These are phyloP conservation scores for Scaptomyza graminum DNA, from an alignment of 1,140 invertebrate genomes.

Conservation along the genomic window DNA sequence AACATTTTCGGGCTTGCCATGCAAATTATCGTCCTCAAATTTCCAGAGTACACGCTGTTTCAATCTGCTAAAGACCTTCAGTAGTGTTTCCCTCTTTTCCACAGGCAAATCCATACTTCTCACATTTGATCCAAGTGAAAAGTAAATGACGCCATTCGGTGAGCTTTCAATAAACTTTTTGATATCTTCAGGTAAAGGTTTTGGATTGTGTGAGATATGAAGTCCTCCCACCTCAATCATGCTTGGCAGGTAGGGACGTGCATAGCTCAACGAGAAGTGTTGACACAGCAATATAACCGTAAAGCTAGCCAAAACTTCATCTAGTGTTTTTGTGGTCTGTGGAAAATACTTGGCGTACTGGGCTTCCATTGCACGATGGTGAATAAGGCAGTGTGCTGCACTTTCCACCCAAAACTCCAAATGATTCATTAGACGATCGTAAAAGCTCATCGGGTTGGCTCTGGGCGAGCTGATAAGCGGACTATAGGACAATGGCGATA, in stretches of 20 bases:
- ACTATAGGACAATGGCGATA: conserved; percentile 76
- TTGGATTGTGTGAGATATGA: conserved; percentile 83
- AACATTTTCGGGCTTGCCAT: conserved; percentile 86
- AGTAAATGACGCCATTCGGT: conserved; percentile 86
- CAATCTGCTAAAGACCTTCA: conserved; percentile 85
- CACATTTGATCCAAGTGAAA: conserved; percentile 87
- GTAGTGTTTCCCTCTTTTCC: conserved; percentile 84
- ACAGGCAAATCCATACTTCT: conserved; percentile 85
- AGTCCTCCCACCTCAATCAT: conserved; percentile 86
- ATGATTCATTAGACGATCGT: conserved; percentile 83
- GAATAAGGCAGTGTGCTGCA: conserved; percentile 24
- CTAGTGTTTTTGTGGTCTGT: conserved; percentile 79
- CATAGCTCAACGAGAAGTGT: conserved; percentile 85
- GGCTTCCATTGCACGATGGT: conserved; percentile 62
- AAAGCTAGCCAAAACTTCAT: conserved; percentile 79
- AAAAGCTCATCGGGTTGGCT: conserved; percentile 82
- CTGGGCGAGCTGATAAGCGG: conserved; percentile 67
- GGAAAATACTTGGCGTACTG: conserved; percentile 75
- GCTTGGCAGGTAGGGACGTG: conserved; percentile 85
- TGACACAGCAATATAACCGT: conserved; percentile 85
- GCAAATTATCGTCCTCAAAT: conserved; percentile 86
- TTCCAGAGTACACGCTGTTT: conserved; percentile 89
- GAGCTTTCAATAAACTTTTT: conserved; percentile 85
- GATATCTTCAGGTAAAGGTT: conserved; percentile 83
- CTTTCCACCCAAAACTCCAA: conserved; percentile 36